Conservation (phyloP, 1,140 invertebrate species). For the Platyscapa corneri region DNA sequence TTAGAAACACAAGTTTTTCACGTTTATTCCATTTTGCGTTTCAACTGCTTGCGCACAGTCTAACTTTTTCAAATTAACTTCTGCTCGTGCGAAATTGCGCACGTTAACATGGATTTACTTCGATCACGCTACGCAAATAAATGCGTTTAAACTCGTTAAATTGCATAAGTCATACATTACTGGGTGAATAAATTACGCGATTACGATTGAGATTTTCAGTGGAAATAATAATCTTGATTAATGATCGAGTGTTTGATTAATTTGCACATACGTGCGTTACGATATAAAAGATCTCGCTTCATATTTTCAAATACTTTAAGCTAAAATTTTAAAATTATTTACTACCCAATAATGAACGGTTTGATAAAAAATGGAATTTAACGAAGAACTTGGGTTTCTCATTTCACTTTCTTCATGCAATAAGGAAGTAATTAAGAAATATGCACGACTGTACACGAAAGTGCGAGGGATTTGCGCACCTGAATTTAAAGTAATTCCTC, state of each 20-base stretch:
- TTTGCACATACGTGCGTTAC: too few species aligned
- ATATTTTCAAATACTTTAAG: too few species aligned
- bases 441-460: conserved; percentile 12
- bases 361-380: neutral
- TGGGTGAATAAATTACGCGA: too few species aligned
- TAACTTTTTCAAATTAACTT: too few species aligned
- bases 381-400: neutral
- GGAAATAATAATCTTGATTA: neutral
- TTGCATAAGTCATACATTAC: too few species aligned
- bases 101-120: too few species aligned
- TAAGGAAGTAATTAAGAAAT: neutral
- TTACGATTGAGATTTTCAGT: neutral
- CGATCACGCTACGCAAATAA: too few species aligned
- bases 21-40: neutral
- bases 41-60: too few species aligned
- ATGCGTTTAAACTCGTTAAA: neutral
- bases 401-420: neutral
- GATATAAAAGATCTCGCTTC: too few species aligned
- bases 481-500: conserved; percentile 12
- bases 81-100: too few species aligned
- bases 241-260: neutral
- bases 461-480: neutral
- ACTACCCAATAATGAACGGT: too few species aligned
- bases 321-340: too few species aligned
- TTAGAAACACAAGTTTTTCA: conserved; percentile 9